These are phyloP conservation scores for Trichacis sp. DNA, from an alignment of 2,888 invertebrate genomes.

Conservation along the genomic window DNA sequence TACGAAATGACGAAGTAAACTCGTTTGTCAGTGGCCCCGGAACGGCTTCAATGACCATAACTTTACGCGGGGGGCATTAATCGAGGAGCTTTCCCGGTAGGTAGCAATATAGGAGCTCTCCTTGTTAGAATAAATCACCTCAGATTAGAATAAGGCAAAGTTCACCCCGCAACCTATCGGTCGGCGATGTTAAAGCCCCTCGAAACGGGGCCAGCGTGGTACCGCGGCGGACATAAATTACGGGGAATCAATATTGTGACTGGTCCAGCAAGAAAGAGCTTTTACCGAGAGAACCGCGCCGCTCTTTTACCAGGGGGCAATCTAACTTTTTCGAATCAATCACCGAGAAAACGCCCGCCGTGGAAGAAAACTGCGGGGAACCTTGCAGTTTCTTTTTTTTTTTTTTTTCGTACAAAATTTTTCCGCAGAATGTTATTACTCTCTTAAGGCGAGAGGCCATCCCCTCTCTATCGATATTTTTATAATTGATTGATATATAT, in stretches of 20 bases:
- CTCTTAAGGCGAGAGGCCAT: too few relatives aligned
- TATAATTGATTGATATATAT: too few relatives aligned
- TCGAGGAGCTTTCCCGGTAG: conserved; percentile 31
- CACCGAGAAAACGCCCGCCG: too few relatives aligned
- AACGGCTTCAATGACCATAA: conserved; percentile 35
- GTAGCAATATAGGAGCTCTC: conserved; percentile 33
- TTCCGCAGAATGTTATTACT: too few relatives aligned
- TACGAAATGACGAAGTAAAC: background rate
- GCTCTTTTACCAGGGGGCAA: conserved; percentile 25
- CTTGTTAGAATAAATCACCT: conserved; percentile 40
- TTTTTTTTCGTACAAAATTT: too few relatives aligned
- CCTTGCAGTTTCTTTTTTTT: too few relatives aligned
- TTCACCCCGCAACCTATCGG: conserved; percentile 37
- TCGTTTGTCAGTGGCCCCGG: conserved; percentile 15
- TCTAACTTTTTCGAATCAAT: conserved; percentile 37
- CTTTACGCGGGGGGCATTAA: conserved; percentile 37
- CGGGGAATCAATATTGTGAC: conserved; percentile 37
- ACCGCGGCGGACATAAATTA: conserved; percentile 40
- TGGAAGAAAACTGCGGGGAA: background rate
- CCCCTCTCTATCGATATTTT: too few relatives aligned
- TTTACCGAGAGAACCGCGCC: conserved; percentile 22
- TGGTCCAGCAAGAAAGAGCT: conserved; percentile 38
- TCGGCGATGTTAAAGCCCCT: conserved; percentile 6
- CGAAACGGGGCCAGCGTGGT: conserved; percentile 32
- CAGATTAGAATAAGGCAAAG: conserved; percentile 40